Conservation (phyloP, 2,888 invertebrate species). For the Notodonta dromedarius region DNA sequence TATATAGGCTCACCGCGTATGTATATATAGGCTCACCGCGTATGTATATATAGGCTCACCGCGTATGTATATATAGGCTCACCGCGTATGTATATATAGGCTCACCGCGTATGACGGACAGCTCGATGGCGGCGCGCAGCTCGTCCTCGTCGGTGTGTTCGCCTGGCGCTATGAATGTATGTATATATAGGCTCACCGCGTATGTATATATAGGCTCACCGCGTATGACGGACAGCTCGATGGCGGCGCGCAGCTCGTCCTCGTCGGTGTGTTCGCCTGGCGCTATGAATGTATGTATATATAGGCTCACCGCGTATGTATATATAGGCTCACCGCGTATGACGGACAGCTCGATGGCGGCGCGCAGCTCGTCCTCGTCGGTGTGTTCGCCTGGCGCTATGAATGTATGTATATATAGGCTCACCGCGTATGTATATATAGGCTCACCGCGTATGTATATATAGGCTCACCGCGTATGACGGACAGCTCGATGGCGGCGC, state of each 20-base stretch:
- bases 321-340: conserved; percentile 55
- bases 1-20: too few species aligned
- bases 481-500: conserved; percentile 70
- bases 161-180: too few species aligned
- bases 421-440: too few species aligned
- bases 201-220: conserved; percentile 50
- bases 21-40: conserved; percentile 52
- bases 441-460: too few species aligned
- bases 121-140: conserved; percentile 66
- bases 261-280: conserved; percentile 40
- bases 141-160: conserved; percentile 56
- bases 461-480: conserved; percentile 57
- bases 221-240: conserved; percentile 68
- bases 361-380: conserved; percentile 65
- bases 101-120: conserved; percentile 66
- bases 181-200: too few species aligned
- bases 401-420: too few species aligned
- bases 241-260: conserved; percentile 66
- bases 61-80: too few species aligned
- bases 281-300: too few species aligned
- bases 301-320: too few species aligned
- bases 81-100: too few species aligned
- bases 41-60: conserved; percentile 38
- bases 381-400: neutral
- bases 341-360: conserved; percentile 70